A percentile compares a stretch with the other conserved stretches of the same genome.
Conservation (phyloP, 1,140 invertebrate species). For the Periplaneta americana region DNA sequence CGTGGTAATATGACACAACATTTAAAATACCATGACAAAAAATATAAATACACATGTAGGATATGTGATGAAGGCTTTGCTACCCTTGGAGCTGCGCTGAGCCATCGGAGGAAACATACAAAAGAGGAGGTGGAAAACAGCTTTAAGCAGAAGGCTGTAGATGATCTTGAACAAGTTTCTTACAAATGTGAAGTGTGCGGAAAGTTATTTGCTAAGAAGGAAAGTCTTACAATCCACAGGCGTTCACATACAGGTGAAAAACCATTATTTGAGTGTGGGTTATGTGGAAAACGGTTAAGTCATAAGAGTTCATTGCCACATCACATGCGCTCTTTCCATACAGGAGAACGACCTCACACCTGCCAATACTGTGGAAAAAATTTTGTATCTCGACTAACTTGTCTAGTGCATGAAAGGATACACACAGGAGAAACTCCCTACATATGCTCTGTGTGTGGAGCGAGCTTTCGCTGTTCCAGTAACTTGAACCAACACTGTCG, state of each 20-base stretch:
- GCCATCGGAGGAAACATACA: constrained; percentile 11
- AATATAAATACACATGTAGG: constrained; percentile 10
- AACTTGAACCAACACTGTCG: constrained; percentile 8
- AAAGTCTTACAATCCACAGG: constrained; percentile 13
- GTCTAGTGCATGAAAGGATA: constrained; percentile 45
- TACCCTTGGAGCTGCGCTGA: constrained; percentile 11
- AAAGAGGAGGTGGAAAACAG: constrained; percentile 9
- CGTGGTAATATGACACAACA: constrained; percentile 37
- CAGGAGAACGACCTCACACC: constrained; percentile 43
- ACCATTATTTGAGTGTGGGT: constrained; percentile 1
- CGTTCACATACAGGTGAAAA: constrained; percentile 14
- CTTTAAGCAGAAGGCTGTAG: neutral
- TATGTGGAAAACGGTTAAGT: constrained; percentile 30
- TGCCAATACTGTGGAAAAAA: constrained; percentile 48
- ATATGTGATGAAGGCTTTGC: constrained; percentile 11
- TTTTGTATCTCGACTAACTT: constrained; percentile 41
- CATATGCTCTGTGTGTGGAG: constrained; percentile 18
- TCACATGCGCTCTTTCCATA: constrained; percentile 39
- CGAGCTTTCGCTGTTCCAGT: constrained; percentile 12
- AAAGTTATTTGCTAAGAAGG: constrained; percentile 14
- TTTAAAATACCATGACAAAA: constrained; percentile 29
- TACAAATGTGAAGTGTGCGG: constrained; percentile 9
- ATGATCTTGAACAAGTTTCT: constrained; percentile 3
- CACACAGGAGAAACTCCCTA: constrained; percentile 56
- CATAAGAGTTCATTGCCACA: constrained; percentile 31